Evolutionary conservation across 1,140 invertebrate genomes (phyloP), one percentile per base, ranked within the genome.

Genomic region (Grapholita molesta): DNA sequence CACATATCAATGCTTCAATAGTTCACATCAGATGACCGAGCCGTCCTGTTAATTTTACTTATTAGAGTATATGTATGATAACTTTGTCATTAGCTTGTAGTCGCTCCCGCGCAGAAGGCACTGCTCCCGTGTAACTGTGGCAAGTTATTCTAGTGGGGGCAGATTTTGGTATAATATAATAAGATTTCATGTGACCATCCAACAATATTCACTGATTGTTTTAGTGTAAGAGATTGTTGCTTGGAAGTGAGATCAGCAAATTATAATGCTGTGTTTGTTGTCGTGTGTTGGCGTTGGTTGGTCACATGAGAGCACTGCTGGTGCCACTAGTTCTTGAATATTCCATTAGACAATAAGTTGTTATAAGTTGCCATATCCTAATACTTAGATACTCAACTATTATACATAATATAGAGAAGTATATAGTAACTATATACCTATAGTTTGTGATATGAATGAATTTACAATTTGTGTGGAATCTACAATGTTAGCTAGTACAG

Each of bases 291-390:
- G n/a, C 6, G 24, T 32, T 61, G 55, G 55, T 28, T 61, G 55
- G 55, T 32, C 30, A 32, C 55, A 21, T 61, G 55, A 61, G 55
- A 30, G 64, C 32, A 21, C n/a, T 35, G 64, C 35, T 48, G 64
- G 64, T 55, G 48, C 42, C 6, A 64, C 35, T 75, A 74, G 78
- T 70, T 76, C 33, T 86, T 85, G 77, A 78, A 68, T 83, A 86
- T 89, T 89, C 85, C 84, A 89, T 72, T 89, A 90, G 88, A 89
- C 88, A 90, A 90, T 90, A 90, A 88, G 88, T 86, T 86, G 81
- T 83, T 82, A 71, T 86, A 88, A 88, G 85, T 89, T 90, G 88
- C 88, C 88, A 90, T 90, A 90, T 89, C 87, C 80, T 89, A 90
- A 84, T 88, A 80, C 83, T 89, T 88, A 90, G 87, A 88, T 89